Evolutionary conservation across 2,888 invertebrate genomes (phyloP).

Genomic region (Orthonychiurus folsomi): DNA sequence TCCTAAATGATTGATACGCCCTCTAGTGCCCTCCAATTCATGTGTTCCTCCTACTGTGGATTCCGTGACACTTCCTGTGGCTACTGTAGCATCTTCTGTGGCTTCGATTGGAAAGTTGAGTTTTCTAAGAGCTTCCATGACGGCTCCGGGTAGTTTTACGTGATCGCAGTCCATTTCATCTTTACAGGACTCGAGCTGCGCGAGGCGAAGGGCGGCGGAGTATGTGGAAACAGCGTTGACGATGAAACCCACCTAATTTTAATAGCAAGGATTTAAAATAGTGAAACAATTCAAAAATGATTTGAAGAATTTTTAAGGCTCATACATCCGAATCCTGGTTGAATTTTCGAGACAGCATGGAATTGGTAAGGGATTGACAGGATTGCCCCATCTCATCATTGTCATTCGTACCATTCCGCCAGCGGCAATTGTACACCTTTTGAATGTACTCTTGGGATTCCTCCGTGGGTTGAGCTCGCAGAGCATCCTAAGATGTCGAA

Average conservation of each 20-base stretch:
- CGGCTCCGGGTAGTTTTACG: constrained; percentile 26
- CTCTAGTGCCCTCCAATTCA: constrained; percentile 37
- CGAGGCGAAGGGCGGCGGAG: constrained; percentile 43
- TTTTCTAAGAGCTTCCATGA: constrained; percentile 33
- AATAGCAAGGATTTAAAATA: not conserved
- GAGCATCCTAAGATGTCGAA: constrained; percentile 14
- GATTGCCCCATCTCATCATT: not conserved
- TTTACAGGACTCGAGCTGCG: constrained; percentile 40
- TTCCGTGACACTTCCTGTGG: constrained; percentile 19
- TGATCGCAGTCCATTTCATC: constrained; percentile 30
- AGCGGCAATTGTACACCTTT: constrained; percentile 39
- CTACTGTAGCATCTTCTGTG: constrained; percentile 18
- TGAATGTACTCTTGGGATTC: constrained; percentile 40
- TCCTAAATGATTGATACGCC: constrained; percentile 39
- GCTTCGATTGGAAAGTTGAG: constrained; percentile 34
- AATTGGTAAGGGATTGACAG: constrained; percentile 35
- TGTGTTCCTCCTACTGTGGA: constrained; percentile 37
- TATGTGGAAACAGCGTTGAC: constrained; percentile 43
- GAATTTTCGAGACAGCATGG: constrained; percentile 35
- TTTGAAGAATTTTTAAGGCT: no score
- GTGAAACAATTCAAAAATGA: not conserved
- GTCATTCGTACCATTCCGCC: constrained; percentile 21
- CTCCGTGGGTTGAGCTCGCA: constrained; percentile 16
- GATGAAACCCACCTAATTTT: constrained; percentile 38
- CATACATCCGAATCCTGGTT: constrained; percentile 41